Evolutionary conservation across 2,797 vertebrate species (phyloP).

Genomic region (Paratrypauchen microcephalus): DNA sequence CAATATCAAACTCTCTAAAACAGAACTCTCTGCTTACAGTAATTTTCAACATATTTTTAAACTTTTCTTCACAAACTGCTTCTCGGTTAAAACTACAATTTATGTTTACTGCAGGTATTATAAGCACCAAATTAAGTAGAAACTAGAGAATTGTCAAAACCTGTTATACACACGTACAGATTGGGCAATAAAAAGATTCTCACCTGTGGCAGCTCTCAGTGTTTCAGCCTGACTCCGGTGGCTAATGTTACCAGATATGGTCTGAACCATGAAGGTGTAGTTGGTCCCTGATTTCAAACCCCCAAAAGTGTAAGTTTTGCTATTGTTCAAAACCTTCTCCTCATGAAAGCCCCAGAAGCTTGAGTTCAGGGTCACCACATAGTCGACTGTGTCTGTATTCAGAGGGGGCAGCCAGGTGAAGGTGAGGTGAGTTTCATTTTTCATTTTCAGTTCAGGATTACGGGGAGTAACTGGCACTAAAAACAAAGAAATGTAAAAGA

Average conservation of each 20-base stretch:
- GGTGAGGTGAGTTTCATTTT: accelerated
- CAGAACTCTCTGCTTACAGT: too few relatives aligned
- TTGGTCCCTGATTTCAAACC: conserved; percentile 41
- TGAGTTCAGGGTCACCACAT: not conserved
- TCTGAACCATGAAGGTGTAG: conserved; percentile 9
- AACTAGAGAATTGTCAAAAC: too few relatives aligned
- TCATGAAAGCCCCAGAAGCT: accelerated
- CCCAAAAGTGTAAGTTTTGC: accelerated
- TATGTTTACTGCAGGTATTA: too few relatives aligned
- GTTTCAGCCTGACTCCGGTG: accelerated
- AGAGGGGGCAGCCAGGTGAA: conserved; percentile 9
- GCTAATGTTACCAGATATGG: accelerated
- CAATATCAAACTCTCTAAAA: too few relatives aligned
- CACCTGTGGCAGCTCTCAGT: conserved; percentile 9
- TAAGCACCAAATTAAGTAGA: too few relatives aligned
- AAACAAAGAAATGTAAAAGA: not conserved
- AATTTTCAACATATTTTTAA: too few relatives aligned
- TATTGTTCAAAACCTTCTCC: accelerated
- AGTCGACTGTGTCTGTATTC: accelerated
- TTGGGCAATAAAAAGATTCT: conserved; percentile 6
- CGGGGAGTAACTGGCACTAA: conserved; percentile 35
- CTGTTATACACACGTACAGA: too few relatives aligned
- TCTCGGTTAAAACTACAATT: too few relatives aligned
- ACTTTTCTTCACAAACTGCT: too few relatives aligned
- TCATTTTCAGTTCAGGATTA: accelerated